Base-by-base conservation (phyloP, 2,797 vertebrate genomes). In the Mionectes olivaceus region DNA sequence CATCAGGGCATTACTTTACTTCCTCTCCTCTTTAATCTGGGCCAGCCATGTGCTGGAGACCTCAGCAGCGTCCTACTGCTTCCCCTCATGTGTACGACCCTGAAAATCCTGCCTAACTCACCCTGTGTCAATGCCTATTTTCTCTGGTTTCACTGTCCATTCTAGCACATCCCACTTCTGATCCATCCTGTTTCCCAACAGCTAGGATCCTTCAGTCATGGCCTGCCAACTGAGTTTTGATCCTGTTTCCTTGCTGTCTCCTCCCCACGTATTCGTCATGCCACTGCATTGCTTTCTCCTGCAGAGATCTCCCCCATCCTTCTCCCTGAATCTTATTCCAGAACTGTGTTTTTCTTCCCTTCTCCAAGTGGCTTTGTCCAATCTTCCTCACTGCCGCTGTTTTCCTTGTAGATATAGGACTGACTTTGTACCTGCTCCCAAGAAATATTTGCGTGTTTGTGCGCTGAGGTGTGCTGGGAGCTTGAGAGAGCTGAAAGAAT, bases 21-120 rank as follows among this genome's bases (percentile, higher is more conserved):
- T 23, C 32, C 43, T 46, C 17, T 46, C 17, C 41, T 46, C 32
- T 33, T n/a, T 33, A 25, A 46, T 47, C 43, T 65, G 32, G 32
- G 32, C 23, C 43, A 65, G 6, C 21, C 43, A 27, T 19, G 17
- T 65, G 32, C 13, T 33, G 32, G 43, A 13, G 32, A 13, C 17
- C 32, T 65, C 23, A 47, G 43, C 57, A 52, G 4, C 27, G 30
- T 35, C 35, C 32, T 13, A 5, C 32, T 64, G 11, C 46, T 69
- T 49, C 5, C 9, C 5, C 21, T 68, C 21, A 3, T 18, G 6
- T 5, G 1, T 0, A 17, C n/a, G 6, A 22, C 16, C 9, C 53
- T 39, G 24, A 77, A 13, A 10, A 22, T 64, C 9, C 19, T 84
- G 21, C 19, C 12, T 23, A 16, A 21, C 8, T 78, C 4, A 3